Evolutionary conservation across 2,888 invertebrate species (phyloP).

Genomic region (Acrobeloides nanus): DNA sequence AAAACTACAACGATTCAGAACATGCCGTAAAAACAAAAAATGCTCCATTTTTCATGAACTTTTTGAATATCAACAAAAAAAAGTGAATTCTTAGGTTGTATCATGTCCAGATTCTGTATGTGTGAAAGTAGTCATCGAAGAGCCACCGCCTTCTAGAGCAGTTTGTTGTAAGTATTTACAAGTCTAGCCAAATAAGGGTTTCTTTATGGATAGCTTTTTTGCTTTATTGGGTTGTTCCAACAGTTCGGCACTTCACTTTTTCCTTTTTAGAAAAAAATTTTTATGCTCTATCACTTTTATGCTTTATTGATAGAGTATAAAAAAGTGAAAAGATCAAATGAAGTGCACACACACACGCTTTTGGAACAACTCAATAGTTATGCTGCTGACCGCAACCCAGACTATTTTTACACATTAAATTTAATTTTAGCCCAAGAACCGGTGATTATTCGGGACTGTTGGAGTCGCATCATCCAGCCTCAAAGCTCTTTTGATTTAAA

Average conservation of each 20-base stretch:
- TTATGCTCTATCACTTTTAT: conserved; percentile 1
- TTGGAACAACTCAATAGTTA: no score
- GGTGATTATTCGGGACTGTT: conserved; percentile 44
- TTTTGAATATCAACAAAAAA: no score
- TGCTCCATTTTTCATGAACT: no score
- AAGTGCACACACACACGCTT: no score
- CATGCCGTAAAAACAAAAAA: no score
- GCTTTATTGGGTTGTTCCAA: no score
- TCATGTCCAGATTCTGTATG: conserved; percentile 37
- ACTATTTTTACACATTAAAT: not conserved
- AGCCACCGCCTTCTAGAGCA: conserved; percentile 35
- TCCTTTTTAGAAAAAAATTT: no score
- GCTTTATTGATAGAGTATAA: not conserved
- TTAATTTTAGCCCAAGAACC: conserved; percentile 34
- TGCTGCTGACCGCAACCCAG: not conserved
- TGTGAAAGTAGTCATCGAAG: conserved; percentile 42
- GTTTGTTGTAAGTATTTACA: conserved; percentile 38
- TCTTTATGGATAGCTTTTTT: no score
- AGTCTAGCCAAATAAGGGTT: no score
- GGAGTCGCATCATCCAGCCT: conserved; percentile 36
- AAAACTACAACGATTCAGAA: no score
- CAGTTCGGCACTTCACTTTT: no score
- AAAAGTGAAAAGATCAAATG: not conserved
- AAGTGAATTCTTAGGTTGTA: no score
- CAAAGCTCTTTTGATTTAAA: not conserved